Evolutionary conservation across 2,888 invertebrate genomes (phyloP).

Genomic region (Cantharis flavilabris): DNA sequence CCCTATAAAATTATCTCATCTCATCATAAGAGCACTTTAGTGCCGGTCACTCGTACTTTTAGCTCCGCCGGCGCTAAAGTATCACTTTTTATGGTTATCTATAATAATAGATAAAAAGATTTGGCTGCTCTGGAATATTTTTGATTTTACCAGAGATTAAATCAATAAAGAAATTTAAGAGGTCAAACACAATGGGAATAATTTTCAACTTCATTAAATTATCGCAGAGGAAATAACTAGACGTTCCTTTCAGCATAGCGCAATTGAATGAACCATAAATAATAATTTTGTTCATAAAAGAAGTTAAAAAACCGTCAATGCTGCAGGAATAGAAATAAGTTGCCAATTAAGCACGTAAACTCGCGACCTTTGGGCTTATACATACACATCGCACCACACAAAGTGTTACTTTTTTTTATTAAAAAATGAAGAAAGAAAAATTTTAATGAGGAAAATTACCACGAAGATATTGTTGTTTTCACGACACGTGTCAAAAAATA

Average conservation of each 20-base stretch:
- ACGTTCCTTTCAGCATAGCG: not conserved
- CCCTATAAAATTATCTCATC: too few relatives aligned
- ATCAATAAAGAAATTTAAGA: not conserved
- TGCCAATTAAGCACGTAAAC: not conserved
- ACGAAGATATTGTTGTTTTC: not conserved
- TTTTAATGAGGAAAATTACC: not conserved
- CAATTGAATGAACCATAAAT: not conserved
- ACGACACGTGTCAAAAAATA: not conserved
- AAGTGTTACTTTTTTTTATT: not conserved
- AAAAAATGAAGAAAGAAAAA: too few relatives aligned
- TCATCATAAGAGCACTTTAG: too few relatives aligned
- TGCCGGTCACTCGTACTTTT: too few relatives aligned
- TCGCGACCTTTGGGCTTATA: not conserved
- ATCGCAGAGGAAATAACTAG: not conserved
- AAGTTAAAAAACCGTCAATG: not conserved
- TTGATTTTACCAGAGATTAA: not conserved
- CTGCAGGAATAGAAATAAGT: not conserved
- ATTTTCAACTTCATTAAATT: not conserved
- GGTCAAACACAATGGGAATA: not conserved
- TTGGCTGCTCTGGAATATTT: not conserved
- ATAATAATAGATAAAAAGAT: not conserved
- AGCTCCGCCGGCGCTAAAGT: too few relatives aligned
- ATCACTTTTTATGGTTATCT: too few relatives aligned
- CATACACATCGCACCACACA: not conserved
- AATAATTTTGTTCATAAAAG: not conserved